phyloP scores from a whole-genome alignment of 2,797 vertebrate species.

The Dipus sagitta region DNA sequence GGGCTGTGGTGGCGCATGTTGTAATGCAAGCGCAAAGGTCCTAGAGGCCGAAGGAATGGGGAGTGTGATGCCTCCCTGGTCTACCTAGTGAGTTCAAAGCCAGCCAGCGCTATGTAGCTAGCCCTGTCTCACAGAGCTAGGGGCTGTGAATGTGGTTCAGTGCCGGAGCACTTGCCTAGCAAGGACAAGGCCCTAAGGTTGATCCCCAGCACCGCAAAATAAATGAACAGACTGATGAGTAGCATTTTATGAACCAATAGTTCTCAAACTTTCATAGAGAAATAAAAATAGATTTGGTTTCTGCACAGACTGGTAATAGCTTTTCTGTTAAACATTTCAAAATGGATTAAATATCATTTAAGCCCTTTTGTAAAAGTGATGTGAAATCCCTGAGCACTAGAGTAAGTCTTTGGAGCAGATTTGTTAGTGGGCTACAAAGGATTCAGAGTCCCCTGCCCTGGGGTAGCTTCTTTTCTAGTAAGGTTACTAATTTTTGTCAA shows the following conservation, averaged over 20 bases:
- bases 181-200: not conserved
- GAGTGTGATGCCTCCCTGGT: no score
- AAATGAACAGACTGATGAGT: not conserved
- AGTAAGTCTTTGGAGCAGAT: not conserved
- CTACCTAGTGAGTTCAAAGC: not conserved
- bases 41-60: no score
- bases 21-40: no score
- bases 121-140: not conserved
- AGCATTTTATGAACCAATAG: not conserved
- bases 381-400: not conserved
- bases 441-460: not conserved
- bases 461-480: not conserved
- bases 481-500: not conserved
- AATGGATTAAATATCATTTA: not conserved
- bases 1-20: no score
- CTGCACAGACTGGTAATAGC: not conserved
- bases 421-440: not conserved
- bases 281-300: conserved; percentile 1
- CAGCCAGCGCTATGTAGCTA: not conserved
- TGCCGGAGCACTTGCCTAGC: not conserved
- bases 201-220: not conserved
- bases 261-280: not conserved
- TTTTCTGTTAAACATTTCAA: not conserved
- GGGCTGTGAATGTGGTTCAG: not conserved
- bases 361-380: not conserved